Evolutionary conservation across 2,113 vertebrate species (phyloP), one percentile per base, ranked within the genome.

Genomic region (Leptobrachium leishanense): DNA sequence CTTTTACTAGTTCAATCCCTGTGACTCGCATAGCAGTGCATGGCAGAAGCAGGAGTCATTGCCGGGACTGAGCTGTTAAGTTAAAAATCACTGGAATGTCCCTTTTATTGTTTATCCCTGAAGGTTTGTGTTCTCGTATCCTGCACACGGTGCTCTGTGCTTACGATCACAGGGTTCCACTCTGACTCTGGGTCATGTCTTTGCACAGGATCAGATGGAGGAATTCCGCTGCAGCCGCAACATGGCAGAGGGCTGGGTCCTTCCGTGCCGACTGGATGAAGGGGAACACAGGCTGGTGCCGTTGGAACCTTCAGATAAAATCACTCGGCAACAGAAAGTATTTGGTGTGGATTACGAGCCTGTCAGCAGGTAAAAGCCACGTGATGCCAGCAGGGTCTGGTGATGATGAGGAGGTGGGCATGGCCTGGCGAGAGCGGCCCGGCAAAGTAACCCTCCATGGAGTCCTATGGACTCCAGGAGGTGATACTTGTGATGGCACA

Each of bases 281-380:
- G 95, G 97, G 43, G 96, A 97, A 2, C 95, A 97, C 87, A 88
- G 95, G 59, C 92, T 98, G 50, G 96, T 97, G 54, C 95, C 95
- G 0, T 95, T 98, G 10, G 97, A 98, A 87, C 96, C 96, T 0
- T 90, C 93, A 0, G 95, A 97, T 81, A 92, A 94, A 6, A 86
- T 95, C 82, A 90, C 91, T 87, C 90, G 95, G 75, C 97, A 97
- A 82, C 96, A 98, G 84, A 95, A 97, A 88, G 93, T 99, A 55
- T 96, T 99, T 1, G 97, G 97, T 2, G 92, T 95, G 9, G 94
- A 99, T 90, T 95, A 95, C 85, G 96, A 96, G 40, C 94, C 96
- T 0, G 93, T 95, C 84, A 92, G 89, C 89, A 92, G 95, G 95
- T 96, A 65, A n/a, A 43, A 55, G 70, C 20, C 20, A 31, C 20